Base-by-base conservation (phyloP, 2,113 vertebrate genomes). In the Eulacestoma nigropectus region DNA sequence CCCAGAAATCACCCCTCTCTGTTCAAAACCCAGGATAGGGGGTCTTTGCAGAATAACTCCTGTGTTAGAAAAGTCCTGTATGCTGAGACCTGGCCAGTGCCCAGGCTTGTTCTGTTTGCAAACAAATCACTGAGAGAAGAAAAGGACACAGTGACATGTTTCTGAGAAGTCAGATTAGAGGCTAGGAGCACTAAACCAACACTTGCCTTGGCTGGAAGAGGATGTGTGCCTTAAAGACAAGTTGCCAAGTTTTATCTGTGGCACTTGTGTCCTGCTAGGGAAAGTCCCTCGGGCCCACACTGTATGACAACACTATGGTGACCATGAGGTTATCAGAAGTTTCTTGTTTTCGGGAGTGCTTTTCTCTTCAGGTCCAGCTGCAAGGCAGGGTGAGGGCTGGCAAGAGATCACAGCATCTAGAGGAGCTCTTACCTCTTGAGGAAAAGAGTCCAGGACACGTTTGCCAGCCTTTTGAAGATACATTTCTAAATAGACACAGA, bases 381-480 rank as follows among this genome's bases (percentile, higher is more conserved):
- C 56, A 49, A 55, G 57, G 12, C 44, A 68, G 52, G 12, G 12
- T 23, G 47, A 89, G 39, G 11, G 23, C 30, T 81, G 77, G 47
- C 32, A 52, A 59, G 37, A 67, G 72, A 76, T 25, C 3, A 2
- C 1, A 5, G 55, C 39, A 47, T 8, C 23, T 29, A 20, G 56
- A 83, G 37, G 35, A 33, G 9, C 41, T 11, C 50, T 74, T 50
- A n/a, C 4, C 6, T 30, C 33, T 42, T 7, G 16, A 68, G 49
- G 27, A 57, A 72, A 76, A 39, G 47, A 83, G n/a, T 12, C 49
- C 49, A 15, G 18, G 2, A 39, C 0, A 0, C 0, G 0, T 26
- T 59, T 84, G 27, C 22, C 68, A 81, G 25, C 33, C 52, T 84
- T 87, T 74, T 73, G 75, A 92, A 46, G 83, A 47, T 41, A 32